Conservation (phyloP, 2,797 vertebrate species). For the Sebastolobus alascanus region DNA sequence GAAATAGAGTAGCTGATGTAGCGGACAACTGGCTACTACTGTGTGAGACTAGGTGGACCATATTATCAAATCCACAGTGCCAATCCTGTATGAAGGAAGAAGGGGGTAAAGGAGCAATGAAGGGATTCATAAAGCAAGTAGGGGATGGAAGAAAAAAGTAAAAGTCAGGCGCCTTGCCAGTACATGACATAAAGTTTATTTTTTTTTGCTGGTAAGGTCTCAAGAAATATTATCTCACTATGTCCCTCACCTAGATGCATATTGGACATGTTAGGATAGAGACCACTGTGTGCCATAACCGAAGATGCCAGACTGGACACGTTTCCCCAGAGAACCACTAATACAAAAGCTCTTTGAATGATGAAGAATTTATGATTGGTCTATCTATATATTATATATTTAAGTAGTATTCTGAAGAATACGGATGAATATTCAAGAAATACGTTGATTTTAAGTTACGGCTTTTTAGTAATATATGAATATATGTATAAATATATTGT, state of each 20-base stretch:
- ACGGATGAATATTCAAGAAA: conserved; percentile 61
- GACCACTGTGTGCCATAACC: conserved; percentile 81
- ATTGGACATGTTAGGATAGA: conserved; percentile 53
- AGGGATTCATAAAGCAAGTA: conserved; percentile 30
- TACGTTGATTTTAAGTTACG: conserved; percentile 57
- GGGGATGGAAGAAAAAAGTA: not conserved
- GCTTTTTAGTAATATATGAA: conserved; percentile 75
- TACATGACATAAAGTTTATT: conserved; percentile 49
- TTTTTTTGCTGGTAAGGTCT: conserved; percentile 36
- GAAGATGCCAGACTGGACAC: conserved; percentile 55
- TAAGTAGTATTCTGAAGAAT: conserved; percentile 72
- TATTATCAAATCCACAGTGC: conserved; percentile 62
- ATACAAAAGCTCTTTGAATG: conserved; percentile 65
- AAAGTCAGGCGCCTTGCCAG: conserved; percentile 9
- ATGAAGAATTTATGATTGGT: conserved; percentile 69
- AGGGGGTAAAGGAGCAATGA: conserved; percentile 11
- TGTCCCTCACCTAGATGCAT: conserved; percentile 31
- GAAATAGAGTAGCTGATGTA: conserved; percentile 14
- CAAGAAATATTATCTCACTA: conserved; percentile 24
- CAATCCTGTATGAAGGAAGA: conserved; percentile 65
- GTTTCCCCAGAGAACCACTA: conserved; percentile 72
- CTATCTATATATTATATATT: conserved; percentile 76
- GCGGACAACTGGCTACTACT: conserved; percentile 33
- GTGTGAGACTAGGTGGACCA: conserved; percentile 41
- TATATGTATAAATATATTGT: conserved; percentile 69